phyloP scores from a whole-genome alignment of 2,888 invertebrate species.

The Ennomos quercinarius region DNA sequence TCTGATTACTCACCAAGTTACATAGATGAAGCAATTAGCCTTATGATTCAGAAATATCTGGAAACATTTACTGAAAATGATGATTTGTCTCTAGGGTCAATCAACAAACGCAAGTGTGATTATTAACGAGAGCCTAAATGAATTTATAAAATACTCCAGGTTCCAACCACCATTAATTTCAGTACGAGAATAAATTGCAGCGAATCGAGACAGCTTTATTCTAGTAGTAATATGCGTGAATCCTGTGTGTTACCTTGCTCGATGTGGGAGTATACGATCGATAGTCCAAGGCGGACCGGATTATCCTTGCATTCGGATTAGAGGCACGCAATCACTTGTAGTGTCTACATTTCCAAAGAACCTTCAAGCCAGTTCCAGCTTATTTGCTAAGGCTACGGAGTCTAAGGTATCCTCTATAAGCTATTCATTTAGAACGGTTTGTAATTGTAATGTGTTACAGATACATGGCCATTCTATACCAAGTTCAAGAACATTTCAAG shows the following conservation, averaged over 20 bases:
- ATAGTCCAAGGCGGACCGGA: conserved; percentile 30
- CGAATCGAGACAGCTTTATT: no score
- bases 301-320: conserved; percentile 27
- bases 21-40: not conserved
- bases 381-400: conserved; percentile 18
- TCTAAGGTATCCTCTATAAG: conserved; percentile 21
- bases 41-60: not conserved
- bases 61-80: conserved; percentile 2
- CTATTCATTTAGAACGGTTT: conserved; percentile 2
- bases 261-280: conserved; percentile 27
- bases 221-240: not conserved
- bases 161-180: no score
- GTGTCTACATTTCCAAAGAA: conserved; percentile 29
- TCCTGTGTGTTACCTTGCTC: conserved; percentile 2
- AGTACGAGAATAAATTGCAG: no score
- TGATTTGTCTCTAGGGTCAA: not conserved
- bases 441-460: not conserved
- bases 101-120: not conserved
- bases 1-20: conserved; percentile 13
- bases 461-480: conserved; percentile 10
- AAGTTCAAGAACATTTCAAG: conserved; percentile 16
- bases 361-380: not conserved
- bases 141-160: no score
- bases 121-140: no score
- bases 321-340: conserved; percentile 36